Evolutionary conservation across 1,140 invertebrate species (phyloP).

Genomic region (Bombus difficillimus): DNA sequence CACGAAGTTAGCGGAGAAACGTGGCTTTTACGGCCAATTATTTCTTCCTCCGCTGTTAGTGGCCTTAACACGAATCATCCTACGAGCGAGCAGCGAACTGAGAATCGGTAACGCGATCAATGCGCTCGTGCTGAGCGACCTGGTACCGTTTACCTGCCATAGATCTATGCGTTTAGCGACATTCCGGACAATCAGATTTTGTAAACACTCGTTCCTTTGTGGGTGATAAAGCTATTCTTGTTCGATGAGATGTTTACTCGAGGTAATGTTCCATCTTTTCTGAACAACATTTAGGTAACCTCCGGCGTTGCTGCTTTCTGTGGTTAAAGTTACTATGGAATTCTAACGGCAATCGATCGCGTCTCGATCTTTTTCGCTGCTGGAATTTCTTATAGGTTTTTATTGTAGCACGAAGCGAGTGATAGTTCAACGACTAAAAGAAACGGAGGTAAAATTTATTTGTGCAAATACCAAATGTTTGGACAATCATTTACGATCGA

Average conservation of each 20-base stretch:
- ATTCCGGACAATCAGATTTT: slow-evolving; percentile 19
- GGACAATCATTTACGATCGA: too few species aligned
- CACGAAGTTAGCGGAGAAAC: slow-evolving; percentile 62
- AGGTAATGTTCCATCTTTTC: not conserved
- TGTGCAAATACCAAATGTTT: too few species aligned
- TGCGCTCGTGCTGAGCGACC: slow-evolving; percentile 41
- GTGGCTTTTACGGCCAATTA: slow-evolving; percentile 72
- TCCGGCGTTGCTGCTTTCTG: not conserved
- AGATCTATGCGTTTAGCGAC: not conserved
- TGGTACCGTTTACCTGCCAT: slow-evolving; percentile 41
- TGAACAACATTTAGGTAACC: not conserved
- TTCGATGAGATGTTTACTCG: slow-evolving; percentile 32
- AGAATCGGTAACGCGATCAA: slow-evolving; percentile 40
- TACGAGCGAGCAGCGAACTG: slow-evolving; percentile 35
- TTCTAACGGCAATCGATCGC: not conserved
- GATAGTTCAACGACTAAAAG: too few species aligned
- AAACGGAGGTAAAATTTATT: too few species aligned
- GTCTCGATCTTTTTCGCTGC: not conserved
- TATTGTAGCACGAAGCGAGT: too few species aligned
- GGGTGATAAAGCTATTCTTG: slow-evolving; percentile 2
- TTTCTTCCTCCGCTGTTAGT: slow-evolving; percentile 55
- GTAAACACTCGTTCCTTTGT: slow-evolving; percentile 33
- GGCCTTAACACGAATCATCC: slow-evolving; percentile 19
- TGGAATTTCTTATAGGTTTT: not conserved
- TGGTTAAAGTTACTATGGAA: not conserved